A percentile compares a stretch with the other conserved stretches of the same genome.
phyloP scores from a whole-genome alignment of 2,888 invertebrate species.

The Copidosoma aretas region DNA sequence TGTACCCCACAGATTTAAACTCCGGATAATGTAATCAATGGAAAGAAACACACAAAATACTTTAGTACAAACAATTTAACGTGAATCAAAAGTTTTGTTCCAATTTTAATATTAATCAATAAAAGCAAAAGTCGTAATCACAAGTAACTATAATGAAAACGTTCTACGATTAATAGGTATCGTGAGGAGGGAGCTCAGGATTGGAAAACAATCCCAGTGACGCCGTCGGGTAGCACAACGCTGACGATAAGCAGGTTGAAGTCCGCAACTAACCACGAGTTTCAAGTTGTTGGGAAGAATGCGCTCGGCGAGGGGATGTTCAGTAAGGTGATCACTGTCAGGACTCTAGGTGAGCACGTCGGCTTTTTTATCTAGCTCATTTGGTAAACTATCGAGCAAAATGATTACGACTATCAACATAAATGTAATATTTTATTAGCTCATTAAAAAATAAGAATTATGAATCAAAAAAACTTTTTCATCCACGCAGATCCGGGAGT shows the following conservation, averaged over 20 bases:
- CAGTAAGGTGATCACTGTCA: slow-evolving; percentile 89
- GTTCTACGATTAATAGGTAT: slow-evolving; percentile 66
- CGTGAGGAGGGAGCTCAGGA: slow-evolving; percentile 85
- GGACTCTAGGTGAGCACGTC: slow-evolving; percentile 77
- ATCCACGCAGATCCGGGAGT: slow-evolving; percentile 32
- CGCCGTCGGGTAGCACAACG: slow-evolving; percentile 86
- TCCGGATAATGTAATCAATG: no score
- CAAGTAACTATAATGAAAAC: not conserved
- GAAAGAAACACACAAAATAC: no score
- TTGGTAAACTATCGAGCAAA: no score
- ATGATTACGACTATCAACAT: no score
- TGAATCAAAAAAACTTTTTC: not conserved
- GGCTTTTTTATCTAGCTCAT: not conserved
- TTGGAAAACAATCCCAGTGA: slow-evolving; percentile 93
- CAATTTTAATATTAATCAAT: no score
- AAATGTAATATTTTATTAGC: no score
- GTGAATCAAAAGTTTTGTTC: no score
- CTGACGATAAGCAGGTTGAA: slow-evolving; percentile 86
- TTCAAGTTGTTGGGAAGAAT: slow-evolving; percentile 95
- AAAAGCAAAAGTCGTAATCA: no score
- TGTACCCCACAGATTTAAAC: no score
- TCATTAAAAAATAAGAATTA: no score
- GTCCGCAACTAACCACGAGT: slow-evolving; percentile 92
- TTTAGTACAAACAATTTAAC: no score
- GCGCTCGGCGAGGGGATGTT: slow-evolving; percentile 94